A percentile compares a stretch with the other conserved stretches of the same genome.
phyloP scores from a whole-genome alignment of 2,113 vertebrate species.

The Rhinoderma darwinii region DNA sequence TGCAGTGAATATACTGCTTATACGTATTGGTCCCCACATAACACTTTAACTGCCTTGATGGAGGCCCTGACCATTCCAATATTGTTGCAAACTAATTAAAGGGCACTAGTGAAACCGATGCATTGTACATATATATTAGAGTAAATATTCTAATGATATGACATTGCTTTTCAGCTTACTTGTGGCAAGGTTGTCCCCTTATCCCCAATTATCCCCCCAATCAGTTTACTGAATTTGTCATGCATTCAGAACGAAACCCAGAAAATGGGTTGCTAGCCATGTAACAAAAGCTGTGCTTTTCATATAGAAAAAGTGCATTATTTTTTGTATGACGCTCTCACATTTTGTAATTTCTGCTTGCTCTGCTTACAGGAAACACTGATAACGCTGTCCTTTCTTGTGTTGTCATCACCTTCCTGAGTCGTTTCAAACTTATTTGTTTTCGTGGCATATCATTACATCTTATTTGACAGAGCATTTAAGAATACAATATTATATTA shows the following conservation, averaged over 20 bases:
- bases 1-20: too few relatives aligned
- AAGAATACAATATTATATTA: not conserved
- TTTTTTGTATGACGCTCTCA: not conserved
- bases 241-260: not conserved
- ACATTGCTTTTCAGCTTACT: not conserved
- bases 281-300: not conserved
- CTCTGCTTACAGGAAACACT: not conserved
- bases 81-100: too few relatives aligned
- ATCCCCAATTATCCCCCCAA: not conserved
- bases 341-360: slow-evolving; percentile 15
- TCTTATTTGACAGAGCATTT: not conserved
- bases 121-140: too few relatives aligned
- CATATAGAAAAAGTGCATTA: not conserved
- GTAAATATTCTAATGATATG: not conserved
- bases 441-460: not conserved
- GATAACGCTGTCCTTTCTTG: not conserved
- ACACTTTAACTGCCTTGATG: too few relatives aligned
- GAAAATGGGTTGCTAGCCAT: not conserved
- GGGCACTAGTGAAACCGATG: too few relatives aligned
- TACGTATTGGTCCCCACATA: too few relatives aligned
- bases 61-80: too few relatives aligned
- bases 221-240: not conserved
- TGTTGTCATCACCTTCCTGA: not conserved
- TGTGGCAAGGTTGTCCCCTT: not conserved
- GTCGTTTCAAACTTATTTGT: not conserved